Percentiles rank a stretch among this genome's conserved stretches.
Evolutionary conservation across 2,888 invertebrate genomes (phyloP).

Genomic region (Minunthozetes semirufus): DNA sequence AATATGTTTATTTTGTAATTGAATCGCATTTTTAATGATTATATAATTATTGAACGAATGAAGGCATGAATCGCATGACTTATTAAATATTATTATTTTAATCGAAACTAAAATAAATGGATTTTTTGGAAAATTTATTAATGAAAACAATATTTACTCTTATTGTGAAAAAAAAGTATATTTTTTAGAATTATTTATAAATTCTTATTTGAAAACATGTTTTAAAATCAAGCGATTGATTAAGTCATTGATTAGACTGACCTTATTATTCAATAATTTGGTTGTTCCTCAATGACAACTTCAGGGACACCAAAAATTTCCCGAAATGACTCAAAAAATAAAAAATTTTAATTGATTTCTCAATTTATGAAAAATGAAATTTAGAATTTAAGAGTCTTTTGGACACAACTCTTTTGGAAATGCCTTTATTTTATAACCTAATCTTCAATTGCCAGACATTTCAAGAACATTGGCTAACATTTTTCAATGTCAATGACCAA

Average conservation of each 20-base stretch:
- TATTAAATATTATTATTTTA: background rate
- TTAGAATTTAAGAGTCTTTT: too few relatives aligned
- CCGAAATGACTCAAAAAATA: too few relatives aligned
- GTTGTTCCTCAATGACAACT: constrained; percentile 15
- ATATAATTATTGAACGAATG: background rate
- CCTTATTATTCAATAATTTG: background rate
- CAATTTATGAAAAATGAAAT: too few relatives aligned
- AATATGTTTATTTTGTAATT: background rate
- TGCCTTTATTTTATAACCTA: too few relatives aligned
- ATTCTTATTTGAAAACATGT: background rate
- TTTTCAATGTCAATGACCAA: too few relatives aligned
- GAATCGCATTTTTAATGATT: background rate
- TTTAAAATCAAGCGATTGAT: background rate
- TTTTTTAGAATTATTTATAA: background rate
- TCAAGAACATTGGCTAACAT: too few relatives aligned
- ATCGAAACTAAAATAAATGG: too few relatives aligned
- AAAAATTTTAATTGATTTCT: too few relatives aligned
- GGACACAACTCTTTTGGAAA: too few relatives aligned
- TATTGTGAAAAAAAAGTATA: background rate
- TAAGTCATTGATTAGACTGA: background rate
- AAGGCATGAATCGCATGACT: background rate
- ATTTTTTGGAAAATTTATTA: too few relatives aligned
- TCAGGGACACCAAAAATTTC: constrained; percentile 7
- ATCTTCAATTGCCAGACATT: too few relatives aligned
- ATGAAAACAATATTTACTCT: background rate